Evolutionary conservation across 2,113 vertebrate genomes (phyloP), one percentile per base, ranked within the genome.

Genomic region (Tragelaphus imberbis): DNA sequence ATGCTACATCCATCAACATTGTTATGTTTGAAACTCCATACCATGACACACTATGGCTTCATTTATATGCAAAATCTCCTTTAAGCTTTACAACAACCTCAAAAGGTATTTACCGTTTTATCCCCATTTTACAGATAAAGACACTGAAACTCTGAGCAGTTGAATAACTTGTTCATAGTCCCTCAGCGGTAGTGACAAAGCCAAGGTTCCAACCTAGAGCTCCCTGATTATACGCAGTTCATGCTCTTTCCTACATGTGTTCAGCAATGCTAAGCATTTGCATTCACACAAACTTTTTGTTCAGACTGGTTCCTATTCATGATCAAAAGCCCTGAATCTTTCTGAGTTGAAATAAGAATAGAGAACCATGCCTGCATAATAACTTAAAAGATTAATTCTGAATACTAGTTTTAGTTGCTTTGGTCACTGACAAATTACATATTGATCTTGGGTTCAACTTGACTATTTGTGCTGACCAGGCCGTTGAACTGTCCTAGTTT

Each of bases 351-450:
- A 75, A 30, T 23, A 95, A 86, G 21, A 88, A n/a, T 40, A 89
- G 19, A 55, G 25, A 97, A 40, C 21, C 25, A 12, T 36, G 40
- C 36, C 33, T 28, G 5, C 23, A 47, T 71, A 21, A 36, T 56
- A 80, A 81, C 90, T 88, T 49, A 86, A 79, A 40, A 56, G 65
- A 49, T 85, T 77, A 91, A 87, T 79, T 84, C 23, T 81, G 55
- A 94, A 49, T 17, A 36, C 14, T 90, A 87, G 17, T 15, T 63
- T 61, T 93, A 65, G 7, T 80, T 65, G 49, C 49, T 92, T 95
- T 77, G 75, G 51, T 77, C 21, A 80, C 16, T 96, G 6, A 77
- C 12, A 36, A 84, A 55, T 81, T 53, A 84, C 79, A 93, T 79
- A 36, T 23, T 71, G 23, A 61, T 63, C 30, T 68, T 58, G 27